Base-by-base conservation (phyloP, 53 echinoderm and acorn worm species). In the Hippasteria phrygiana region DNA sequence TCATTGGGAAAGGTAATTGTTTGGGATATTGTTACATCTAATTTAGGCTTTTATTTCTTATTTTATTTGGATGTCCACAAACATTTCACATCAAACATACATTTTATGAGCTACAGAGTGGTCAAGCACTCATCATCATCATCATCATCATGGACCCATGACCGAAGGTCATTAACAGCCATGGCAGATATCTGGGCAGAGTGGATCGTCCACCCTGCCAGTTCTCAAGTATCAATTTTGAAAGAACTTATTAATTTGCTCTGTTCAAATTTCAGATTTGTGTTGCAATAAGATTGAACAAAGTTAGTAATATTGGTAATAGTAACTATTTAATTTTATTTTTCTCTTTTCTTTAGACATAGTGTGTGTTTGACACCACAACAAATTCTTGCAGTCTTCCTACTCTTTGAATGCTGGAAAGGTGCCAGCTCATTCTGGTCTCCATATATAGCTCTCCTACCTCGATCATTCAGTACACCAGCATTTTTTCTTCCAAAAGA, bases 401-500 rank as follows among this genome's bases (percentile, higher is more conserved):
- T 97, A 14, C 88, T 97, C 83, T 53, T 70, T 14, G 97, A 97
- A 42, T 92, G 66, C 47, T 46, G 77, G 22, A 97, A 95, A 84
- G 91, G 83, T 34, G 16, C 16, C 29, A 43, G 55, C 5, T 95
- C 93, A 9, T 90, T 90, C 51, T 95, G 95, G 97, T 63, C 45
- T 31, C 90, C 93, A 4, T 97, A 97, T 81, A 93, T 97, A 42
- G 40, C 62, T 20, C 62, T 86, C 20, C 89, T 97, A 11, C 95
- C 97, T 73, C 43, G 76, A 55, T 77, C 69, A 36, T 97, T 90
- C 78, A 90, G 88, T 42, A 97, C 93, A 18, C 95, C 97, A 35
- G 78, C 90, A 26, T 97, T 84, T 77, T 95, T 90, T 83, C 90
- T 37, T 36, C 4, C 39, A 11, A 89, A 80, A 35, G 92, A 93